Evolutionary conservation across 2,113 vertebrate genomes (phyloP).

Genomic region (Paradoxurus hermaphroditus): DNA sequence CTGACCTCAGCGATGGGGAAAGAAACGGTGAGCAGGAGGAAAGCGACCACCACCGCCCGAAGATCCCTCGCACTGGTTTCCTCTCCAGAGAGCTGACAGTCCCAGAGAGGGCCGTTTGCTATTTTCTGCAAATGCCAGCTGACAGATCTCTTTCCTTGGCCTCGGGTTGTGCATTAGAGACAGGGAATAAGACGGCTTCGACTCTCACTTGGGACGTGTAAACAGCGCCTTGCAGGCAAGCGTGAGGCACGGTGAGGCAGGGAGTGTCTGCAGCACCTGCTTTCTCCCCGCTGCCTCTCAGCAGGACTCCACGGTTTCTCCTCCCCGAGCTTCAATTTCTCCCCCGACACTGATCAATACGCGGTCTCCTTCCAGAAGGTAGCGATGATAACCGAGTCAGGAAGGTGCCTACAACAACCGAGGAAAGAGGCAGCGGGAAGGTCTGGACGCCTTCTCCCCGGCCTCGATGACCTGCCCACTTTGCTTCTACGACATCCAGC

Average conservation of each 20-base stretch:
- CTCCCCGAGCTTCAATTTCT: not conserved
- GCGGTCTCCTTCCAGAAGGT: not conserved
- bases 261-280: not conserved
- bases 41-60: not conserved
- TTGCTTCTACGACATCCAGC: fast-evolving
- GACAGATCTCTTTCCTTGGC: conserved; percentile 10
- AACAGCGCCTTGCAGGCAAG: not conserved
- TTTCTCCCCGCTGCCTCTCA: not conserved
- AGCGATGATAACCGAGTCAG: fast-evolving
- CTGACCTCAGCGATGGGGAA: not conserved
- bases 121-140: conserved; percentile 26
- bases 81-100: not conserved
- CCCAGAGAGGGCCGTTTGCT: not conserved
- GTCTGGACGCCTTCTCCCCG: fast-evolving
- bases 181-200: not conserved
- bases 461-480: fast-evolving
- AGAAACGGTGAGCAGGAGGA: not conserved
- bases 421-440: not conserved
- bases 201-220: not conserved
- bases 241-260: not conserved
- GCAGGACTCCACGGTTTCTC: not conserved
- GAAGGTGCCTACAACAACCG: not conserved
- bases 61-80: not conserved
- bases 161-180: not conserved
- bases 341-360: not conserved